Evolutionary conservation across 2,113 vertebrate species (phyloP), one percentile per base, ranked within the genome.

Genomic region (Eubucco bourcierii): DNA sequence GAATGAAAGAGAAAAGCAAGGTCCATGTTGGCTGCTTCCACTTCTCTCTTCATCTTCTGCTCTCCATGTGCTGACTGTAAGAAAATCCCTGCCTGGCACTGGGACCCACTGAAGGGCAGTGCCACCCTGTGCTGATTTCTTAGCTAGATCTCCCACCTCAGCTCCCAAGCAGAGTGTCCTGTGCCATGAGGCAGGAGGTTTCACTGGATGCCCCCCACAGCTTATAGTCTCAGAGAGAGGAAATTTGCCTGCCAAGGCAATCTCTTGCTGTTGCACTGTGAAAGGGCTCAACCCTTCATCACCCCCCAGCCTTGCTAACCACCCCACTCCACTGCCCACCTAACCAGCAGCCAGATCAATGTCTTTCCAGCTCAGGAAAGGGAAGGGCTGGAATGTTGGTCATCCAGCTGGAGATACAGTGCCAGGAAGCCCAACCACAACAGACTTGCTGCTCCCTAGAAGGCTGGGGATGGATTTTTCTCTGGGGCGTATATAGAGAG

Each of bases 221-320:
- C 18, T 75, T 25, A 44, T 0, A 1, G 41, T 24, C 67, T 75
- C 44, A 46, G 4, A 6, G n/a, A 44, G 58, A 6, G 0, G 1
- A 3, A 1, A 15, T 10, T 34, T 19, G 33, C 9, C 29, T 58
- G 33, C 65, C 18, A 47, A 44, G 18, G 7, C 9, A 33, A 77
- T 4, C 52, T 28, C 39, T 15, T 61, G 41, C 65, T 67, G 23
- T 50, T 71, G 13, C 17, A 28, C 79, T 23, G 2, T 1, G 21
- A 21, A 23, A 74, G 66, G 4, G 4, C 20, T 82, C 78, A 33
- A 52, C 37, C 67, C 78, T 68, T 44, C 27, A 4, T 25, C 52
- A 17, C 75, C 16, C 10, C 28, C 17, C 31, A 52, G 16, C n/a
- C 59, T 11, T 27, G 16, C 16, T 11, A 31, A 10, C 64, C 17